These are phyloP conservation scores for Drosophila pectinifera DNA, from an alignment of 1,140 invertebrate species.

Conservation along the genomic window DNA sequence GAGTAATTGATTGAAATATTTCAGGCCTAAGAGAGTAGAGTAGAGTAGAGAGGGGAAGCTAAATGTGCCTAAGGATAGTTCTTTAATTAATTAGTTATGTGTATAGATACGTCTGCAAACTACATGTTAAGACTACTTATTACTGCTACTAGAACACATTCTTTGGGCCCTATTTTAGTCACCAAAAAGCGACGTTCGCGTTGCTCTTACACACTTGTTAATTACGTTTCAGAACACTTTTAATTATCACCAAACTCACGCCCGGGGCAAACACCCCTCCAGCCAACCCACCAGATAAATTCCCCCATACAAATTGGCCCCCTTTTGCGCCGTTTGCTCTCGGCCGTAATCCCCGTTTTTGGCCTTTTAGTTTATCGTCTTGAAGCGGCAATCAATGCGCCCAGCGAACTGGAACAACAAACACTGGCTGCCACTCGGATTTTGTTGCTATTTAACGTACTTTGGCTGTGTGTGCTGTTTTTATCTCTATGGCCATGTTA, in stretches of 20 bases:
- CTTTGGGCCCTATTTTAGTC: background rate
- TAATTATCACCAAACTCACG: slow-evolving; percentile 58
- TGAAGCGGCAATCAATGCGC: slow-evolving; percentile 65
- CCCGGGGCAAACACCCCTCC: slow-evolving; percentile 13
- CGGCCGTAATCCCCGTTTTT: slow-evolving; percentile 36
- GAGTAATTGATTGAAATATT: background rate
- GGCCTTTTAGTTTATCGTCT: slow-evolving; percentile 50
- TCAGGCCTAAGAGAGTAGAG: background rate
- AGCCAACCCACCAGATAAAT: slow-evolving; percentile 32
- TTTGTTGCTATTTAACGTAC: slow-evolving; percentile 31
- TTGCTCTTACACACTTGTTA: slow-evolving; percentile 41
- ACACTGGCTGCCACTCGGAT: slow-evolving; percentile 27
- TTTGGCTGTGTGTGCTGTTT: slow-evolving; percentile 13
- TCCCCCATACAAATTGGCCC: slow-evolving; percentile 12
- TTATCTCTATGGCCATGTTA: slow-evolving; percentile 70
- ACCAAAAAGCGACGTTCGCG: slow-evolving; percentile 15
- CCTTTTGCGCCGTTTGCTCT: slow-evolving; percentile 8
- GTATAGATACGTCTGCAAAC: background rate
- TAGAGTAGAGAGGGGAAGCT: no score
- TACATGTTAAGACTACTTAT: no score
- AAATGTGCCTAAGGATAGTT: background rate
- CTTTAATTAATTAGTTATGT: no score
- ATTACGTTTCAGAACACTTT: slow-evolving; percentile 63
- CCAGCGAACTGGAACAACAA: slow-evolving; percentile 63
- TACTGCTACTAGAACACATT: background rate